Evolutionary conservation across 64 coral and sea anemone genomes (phyloP).

Genomic region (Actinia equina): DNA sequence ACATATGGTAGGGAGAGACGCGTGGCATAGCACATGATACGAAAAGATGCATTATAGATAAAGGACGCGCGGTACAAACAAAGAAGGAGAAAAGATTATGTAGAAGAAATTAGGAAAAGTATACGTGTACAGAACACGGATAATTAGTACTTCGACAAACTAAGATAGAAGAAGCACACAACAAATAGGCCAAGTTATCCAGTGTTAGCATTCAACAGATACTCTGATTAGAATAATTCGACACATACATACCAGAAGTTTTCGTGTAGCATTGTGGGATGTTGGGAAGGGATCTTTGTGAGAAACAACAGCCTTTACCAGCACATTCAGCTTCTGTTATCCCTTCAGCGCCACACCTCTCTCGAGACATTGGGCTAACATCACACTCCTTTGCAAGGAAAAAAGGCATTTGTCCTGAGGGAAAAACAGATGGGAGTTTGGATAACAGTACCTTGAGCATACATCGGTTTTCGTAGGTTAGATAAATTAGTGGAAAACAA

Average conservation of each 20-base stretch:
- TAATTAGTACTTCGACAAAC: no score
- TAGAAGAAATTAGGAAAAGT: no score
- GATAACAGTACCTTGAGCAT: no score
- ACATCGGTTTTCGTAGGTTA: no score
- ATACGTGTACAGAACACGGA: no score
- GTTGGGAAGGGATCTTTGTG: not conserved
- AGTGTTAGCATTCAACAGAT: not conserved
- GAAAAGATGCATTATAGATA: not conserved
- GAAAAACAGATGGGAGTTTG: not conserved
- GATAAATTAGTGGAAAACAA: no score
- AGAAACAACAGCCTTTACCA: conserved; percentile 7
- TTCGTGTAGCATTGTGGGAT: not conserved
- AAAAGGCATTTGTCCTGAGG: not conserved
- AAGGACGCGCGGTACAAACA: no score
- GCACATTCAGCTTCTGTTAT: not conserved
- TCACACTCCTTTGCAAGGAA: not conserved
- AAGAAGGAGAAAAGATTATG: no score
- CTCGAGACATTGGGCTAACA: no score
- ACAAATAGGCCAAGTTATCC: no score
- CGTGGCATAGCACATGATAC: not conserved
- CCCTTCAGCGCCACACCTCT: not conserved
- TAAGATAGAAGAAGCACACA: no score
- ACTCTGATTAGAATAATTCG: not conserved
- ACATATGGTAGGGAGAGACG: not conserved
- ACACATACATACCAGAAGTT: not conserved